Conservation (phyloP, 2,888 invertebrate species). For the Drosophila monieri region DNA sequence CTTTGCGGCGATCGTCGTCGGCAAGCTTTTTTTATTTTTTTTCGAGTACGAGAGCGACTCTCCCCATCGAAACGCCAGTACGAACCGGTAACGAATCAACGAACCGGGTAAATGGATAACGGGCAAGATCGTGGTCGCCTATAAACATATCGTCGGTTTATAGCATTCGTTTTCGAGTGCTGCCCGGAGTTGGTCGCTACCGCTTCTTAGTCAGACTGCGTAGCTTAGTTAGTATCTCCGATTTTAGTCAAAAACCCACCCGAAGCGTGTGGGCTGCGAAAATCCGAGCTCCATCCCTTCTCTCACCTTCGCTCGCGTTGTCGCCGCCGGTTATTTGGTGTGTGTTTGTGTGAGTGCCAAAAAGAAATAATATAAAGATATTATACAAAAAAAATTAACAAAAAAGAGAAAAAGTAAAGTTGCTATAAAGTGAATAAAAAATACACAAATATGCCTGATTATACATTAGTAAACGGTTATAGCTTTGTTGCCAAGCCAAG, state of each 20-base stretch:
- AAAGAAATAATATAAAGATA: conserved; percentile 32
- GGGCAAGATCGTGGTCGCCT: conserved; percentile 1
- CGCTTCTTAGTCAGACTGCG: conserved; percentile 29
- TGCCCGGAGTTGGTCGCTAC: conserved; percentile 46
- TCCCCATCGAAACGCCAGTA: conserved; percentile 26
- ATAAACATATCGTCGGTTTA: too few species aligned
- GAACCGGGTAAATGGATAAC: conserved; percentile 2
- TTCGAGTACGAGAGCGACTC: conserved; percentile 54
- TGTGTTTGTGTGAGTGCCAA: conserved; percentile 64
- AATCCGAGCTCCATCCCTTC: conserved; percentile 49
- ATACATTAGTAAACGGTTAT: conserved; percentile 39
- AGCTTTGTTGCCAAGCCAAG: conserved; percentile 61
- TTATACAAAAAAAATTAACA: conserved; percentile 26
- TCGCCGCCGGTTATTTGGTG: conserved; percentile 52
- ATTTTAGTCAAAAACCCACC: conserved; percentile 3
- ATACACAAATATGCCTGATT: conserved; percentile 16
- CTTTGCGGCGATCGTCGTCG: conserved; percentile 16
- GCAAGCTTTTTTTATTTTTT: conserved; percentile 53
- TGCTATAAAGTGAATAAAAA: conserved; percentile 44
- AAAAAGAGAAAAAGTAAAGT: conserved; percentile 36
- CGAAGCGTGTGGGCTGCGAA: conserved; percentile 65
- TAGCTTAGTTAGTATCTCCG: conserved; percentile 36
- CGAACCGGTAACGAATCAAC: conserved; percentile 4
- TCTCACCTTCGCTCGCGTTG: conserved; percentile 60
- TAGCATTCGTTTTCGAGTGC: conserved; percentile 71